These are phyloP conservation scores for Chydorus sphaericus DNA, from an alignment of 2,888 invertebrate species.

Conservation along the genomic window DNA sequence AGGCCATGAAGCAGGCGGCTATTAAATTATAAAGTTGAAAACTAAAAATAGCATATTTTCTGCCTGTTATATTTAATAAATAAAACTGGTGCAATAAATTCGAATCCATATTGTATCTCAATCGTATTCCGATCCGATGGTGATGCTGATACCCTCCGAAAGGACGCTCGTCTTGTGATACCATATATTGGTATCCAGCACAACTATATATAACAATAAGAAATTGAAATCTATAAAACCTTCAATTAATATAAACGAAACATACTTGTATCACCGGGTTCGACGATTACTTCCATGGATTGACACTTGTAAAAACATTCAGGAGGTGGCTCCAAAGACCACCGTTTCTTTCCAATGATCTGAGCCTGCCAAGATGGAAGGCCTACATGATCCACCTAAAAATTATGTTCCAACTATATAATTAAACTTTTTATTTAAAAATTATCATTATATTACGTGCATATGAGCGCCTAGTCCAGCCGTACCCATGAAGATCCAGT, in stretches of 20 bases:
- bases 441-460: not conserved
- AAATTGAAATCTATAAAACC: not conserved
- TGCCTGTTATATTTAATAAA: not conserved
- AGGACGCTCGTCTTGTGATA: slow-evolving; percentile 81
- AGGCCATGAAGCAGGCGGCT: no score
- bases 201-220: slow-evolving; percentile 45
- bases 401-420: no score
- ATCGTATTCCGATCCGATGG: slow-evolving; percentile 92
- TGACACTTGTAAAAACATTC: slow-evolving; percentile 73
- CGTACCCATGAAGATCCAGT: slow-evolving; percentile 96
- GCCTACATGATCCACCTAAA: slow-evolving; percentile 86
- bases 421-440: not conserved
- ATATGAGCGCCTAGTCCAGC: slow-evolving; percentile 70
- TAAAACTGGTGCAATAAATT: not conserved
- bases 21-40: no score
- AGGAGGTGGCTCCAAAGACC: slow-evolving; percentile 81
- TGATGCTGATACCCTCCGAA: slow-evolving; percentile 79
- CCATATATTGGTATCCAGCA: slow-evolving; percentile 89
- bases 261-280: slow-evolving; percentile 82
- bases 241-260: slow-evolving; percentile 14
- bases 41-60: no score
- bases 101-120: slow-evolving; percentile 28
- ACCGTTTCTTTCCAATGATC: slow-evolving; percentile 69
- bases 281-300: slow-evolving; percentile 51
- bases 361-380: slow-evolving; percentile 97